Base-by-base conservation (phyloP, 2,888 invertebrate genomes). In the Agriopis marginaria region DNA sequence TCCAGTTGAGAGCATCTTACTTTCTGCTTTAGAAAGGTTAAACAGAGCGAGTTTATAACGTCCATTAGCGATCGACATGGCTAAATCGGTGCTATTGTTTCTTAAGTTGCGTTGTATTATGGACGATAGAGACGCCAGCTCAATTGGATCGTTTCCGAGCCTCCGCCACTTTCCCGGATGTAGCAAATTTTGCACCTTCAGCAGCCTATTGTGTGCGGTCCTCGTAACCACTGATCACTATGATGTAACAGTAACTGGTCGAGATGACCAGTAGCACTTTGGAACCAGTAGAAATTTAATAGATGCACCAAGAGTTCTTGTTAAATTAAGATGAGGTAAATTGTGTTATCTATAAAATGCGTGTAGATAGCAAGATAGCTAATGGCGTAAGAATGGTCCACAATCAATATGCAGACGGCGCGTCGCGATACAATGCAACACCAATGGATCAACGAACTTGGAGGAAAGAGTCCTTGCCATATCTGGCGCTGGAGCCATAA, bases 361-460 rank as follows among this genome's bases (percentile, higher is more conserved):
- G 51, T 44, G 12, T 44, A 64, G 63, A 69, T 64, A 5, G 51
- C 62, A 69, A 79, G 68, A 79, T 75, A 72, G 58, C 67, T 73
- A 71, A 76, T 68, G 70, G 77, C 65, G 76, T 72, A 73, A 5
- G 32, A 3, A 79, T 73, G 70, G 62, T 61, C 59, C 66, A 59
- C 72, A 74, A 88, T 92, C 88, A 88, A 82, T 87, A 93, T 93
- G 91, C 93, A 89, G 91, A 89, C 91, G 76, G 68, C 82, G 89
- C 82, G 89, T 88, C 82, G 82, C 81, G 71, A 75, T 82, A 81
- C 84, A 82, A 88, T 89, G 90, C 90, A 86, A 89, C 23, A 90
- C 89, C 89, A 89, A 85, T 87, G 79, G 93, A 84, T 88, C 93
- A 92, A 87, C 89, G 93, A 93, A 91, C 93, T 91, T 84, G 73